A percentile compares a stretch with the other conserved stretches of the same genome.
Evolutionary conservation across 2,113 vertebrate genomes (phyloP).

Genomic region (Chinchilla lanigera): DNA sequence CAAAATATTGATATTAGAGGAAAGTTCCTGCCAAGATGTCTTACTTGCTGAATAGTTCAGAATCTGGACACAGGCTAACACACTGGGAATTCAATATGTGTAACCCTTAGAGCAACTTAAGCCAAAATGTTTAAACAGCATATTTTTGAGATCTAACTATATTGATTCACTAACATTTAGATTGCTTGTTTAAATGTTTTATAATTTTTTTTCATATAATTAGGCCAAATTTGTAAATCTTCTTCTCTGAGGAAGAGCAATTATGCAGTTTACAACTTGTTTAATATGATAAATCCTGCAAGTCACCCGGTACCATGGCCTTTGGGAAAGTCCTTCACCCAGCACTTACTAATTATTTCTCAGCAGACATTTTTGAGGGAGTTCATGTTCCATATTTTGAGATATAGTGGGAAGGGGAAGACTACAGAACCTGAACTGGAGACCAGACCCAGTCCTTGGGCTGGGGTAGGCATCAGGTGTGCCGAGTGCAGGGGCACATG

Average conservation of each 20-base stretch:
- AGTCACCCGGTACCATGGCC: neutral
- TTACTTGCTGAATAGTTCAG: neutral
- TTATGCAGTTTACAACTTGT: neutral
- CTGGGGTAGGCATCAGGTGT: neutral
- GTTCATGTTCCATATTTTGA: neutral
- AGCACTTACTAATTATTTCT: neutral
- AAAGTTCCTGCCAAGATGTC: neutral
- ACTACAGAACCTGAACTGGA: neutral
- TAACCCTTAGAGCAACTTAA: neutral
- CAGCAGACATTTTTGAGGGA: neutral
- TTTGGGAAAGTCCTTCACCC: neutral
- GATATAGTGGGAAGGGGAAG: neutral
- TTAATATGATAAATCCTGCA: neutral
- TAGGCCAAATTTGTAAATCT: neutral
- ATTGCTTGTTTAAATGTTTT: constrained; percentile 51
- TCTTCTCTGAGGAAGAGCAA: constrained; percentile 2
- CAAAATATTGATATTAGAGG: neutral
- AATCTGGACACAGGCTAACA: neutral
- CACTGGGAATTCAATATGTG: neutral
- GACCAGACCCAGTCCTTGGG: too few species aligned
- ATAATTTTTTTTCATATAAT: neutral
- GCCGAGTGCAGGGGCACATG: fast-evolving
- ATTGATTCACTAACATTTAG: constrained; percentile 48
- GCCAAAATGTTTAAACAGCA: constrained; percentile 5
- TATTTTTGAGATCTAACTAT: neutral